Conservation (phyloP, 2,797 vertebrate genomes). For the Amblyopsis hoosieri region DNA sequence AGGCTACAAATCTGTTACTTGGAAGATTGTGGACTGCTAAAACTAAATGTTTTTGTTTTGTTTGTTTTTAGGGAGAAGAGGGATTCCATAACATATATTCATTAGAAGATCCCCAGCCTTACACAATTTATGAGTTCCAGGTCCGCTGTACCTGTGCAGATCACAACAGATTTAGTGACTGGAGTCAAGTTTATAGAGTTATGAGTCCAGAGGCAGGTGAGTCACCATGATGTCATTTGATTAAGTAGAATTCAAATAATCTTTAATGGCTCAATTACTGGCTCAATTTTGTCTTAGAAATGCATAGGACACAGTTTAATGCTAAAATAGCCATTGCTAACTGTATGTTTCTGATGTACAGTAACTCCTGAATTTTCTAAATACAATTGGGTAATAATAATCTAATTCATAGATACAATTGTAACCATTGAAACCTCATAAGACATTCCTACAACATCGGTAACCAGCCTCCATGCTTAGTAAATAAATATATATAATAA, state of each 20-base stretch:
- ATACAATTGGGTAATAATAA: too few relatives aligned
- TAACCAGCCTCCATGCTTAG: too few relatives aligned
- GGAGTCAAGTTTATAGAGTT: slow-evolving; percentile 61
- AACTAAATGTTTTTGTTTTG: background rate
- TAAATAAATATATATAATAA: too few relatives aligned
- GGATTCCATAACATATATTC: slow-evolving; percentile 1
- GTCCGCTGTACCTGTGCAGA: slow-evolving; percentile 68
- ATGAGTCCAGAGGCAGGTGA: slow-evolving; percentile 68
- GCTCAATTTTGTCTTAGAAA: background rate
- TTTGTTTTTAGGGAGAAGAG: slow-evolving; percentile 23
- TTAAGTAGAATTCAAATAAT: too few relatives aligned
- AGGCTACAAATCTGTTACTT: background rate
- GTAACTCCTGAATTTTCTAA: too few relatives aligned
- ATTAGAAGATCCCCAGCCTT: slow-evolving; percentile 44
- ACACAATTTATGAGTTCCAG: slow-evolving; percentile 68
- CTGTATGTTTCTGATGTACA: too few relatives aligned
- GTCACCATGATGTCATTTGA: slow-evolving; percentile 23
- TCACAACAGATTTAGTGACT: slow-evolving; percentile 55
- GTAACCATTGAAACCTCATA: too few relatives aligned
- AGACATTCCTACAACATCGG: too few relatives aligned
- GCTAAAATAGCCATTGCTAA: too few relatives aligned
- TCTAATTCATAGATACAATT: too few relatives aligned
- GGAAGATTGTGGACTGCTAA: background rate
- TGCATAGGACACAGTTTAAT: too few relatives aligned
- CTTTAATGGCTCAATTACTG: too few relatives aligned